Evolutionary conservation across 2,888 invertebrate species (phyloP).

Genomic region (Stomorhina lunata): DNA sequence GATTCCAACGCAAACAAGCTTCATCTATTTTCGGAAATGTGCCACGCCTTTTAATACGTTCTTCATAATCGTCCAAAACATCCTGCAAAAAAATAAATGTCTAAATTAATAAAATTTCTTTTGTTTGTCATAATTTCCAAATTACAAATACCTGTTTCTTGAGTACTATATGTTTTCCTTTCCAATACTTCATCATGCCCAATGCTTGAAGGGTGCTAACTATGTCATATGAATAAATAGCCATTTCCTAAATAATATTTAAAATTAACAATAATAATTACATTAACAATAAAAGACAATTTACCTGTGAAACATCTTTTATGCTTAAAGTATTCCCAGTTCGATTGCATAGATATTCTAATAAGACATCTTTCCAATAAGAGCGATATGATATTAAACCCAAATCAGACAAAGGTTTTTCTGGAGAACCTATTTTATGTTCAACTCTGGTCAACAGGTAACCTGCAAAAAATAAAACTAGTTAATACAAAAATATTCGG

Average conservation of each 20-base stretch:
- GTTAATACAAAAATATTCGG: not conserved
- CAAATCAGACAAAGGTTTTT: constrained; percentile 98
- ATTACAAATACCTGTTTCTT: constrained; percentile 90
- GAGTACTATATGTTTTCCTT: constrained; percentile 97
- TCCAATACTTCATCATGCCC: constrained; percentile 99
- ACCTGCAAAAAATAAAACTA: constrained; percentile 82
- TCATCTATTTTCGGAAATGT: constrained; percentile 94
- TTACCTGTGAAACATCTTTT: constrained; percentile 86
- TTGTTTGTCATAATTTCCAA: not conserved
- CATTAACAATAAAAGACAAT: not conserved
- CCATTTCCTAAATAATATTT: constrained; percentile 85
- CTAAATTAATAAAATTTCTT: not conserved
- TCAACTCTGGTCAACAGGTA: constrained; percentile 97
- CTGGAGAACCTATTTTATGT: constrained; percentile 99
- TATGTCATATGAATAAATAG: constrained; percentile 98
- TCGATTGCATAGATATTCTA: constrained; percentile 93
- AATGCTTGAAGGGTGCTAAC: constrained; percentile 97
- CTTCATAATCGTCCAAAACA: constrained; percentile 94
- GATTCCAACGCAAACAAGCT: constrained; percentile 93
- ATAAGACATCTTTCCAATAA: constrained; percentile 98
- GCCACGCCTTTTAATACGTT: constrained; percentile 88
- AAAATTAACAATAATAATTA: not conserved
- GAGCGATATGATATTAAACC: constrained; percentile 98
- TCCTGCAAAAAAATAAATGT: constrained; percentile 83
- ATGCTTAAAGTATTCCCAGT: constrained; percentile 94